Percentiles rank a stretch among this genome's conserved stretches.
Evolutionary conservation across 2,888 invertebrate species (phyloP).

Genomic region (Agrenia bidenticulata): DNA sequence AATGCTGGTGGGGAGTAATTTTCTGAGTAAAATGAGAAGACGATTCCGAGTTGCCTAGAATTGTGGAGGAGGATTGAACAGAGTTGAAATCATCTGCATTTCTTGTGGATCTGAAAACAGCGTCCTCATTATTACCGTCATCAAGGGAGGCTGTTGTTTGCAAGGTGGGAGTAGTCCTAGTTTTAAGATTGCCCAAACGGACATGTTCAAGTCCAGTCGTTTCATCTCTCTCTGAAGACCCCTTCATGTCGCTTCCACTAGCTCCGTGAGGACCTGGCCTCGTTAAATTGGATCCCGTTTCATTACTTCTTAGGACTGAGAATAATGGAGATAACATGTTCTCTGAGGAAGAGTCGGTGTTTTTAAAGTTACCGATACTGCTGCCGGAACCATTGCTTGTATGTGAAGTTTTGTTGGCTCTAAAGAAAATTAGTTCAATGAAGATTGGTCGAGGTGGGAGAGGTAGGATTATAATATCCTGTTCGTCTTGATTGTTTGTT

Average conservation of each 20-base stretch:
- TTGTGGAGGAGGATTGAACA: not conserved
- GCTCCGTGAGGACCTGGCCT: slow-evolving; percentile 16
- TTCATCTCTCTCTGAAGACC: slow-evolving; percentile 21
- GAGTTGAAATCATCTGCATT: too few species aligned
- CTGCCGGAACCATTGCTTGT: not conserved
- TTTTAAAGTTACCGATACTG: not conserved
- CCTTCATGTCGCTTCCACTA: slow-evolving; percentile 17
- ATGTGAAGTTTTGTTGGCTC: not conserved
- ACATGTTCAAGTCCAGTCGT: slow-evolving; percentile 20
- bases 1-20: not conserved
- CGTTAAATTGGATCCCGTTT: too few species aligned
- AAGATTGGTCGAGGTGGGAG: not conserved
- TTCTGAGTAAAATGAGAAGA: not conserved
- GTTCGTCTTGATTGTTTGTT: slow-evolving; percentile 26
- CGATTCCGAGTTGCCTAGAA: not conserved
- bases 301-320: too few species aligned
- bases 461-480: not conserved
- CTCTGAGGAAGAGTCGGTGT: too few species aligned
- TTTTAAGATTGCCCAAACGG: slow-evolving; percentile 6
- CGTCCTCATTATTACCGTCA: not conserved
- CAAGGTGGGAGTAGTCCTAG: not conserved
- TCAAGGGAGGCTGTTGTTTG: slow-evolving; percentile 5
- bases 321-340: too few species aligned
- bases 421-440: slow-evolving; percentile 1
- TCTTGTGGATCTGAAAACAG: too few species aligned